Base-by-base conservation (phyloP, 2,113 vertebrate genomes). In the Corythornis madagascariensis region DNA sequence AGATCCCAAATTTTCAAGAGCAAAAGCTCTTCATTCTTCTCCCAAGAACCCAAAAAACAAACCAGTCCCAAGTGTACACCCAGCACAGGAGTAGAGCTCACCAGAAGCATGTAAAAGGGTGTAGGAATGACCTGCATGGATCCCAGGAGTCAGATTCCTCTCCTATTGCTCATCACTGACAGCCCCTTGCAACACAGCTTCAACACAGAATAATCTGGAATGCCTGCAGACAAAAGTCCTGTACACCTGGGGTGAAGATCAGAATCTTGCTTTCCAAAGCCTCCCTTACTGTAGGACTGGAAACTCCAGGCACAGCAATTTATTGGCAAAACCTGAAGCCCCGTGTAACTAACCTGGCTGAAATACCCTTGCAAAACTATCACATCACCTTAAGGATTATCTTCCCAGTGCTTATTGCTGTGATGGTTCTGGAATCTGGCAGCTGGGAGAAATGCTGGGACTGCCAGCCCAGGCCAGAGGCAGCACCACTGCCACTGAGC, bases 371-470 rank as follows among this genome's bases (percentile, higher is more conserved):
- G 69, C n/a, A 75, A 77, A 86, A 72, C 38, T 38, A 56, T 24
- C 26, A 5, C 0, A 2, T 26, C 40, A 53, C 8, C 2, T 53
- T 43, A 67, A 12, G 40, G 78, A 53, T 6, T 43, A 20, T 33
- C 38, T 56, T 60, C 47, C 40, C 2, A 2, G n/a, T 0, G 1
- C 35, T 64, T 22, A 4, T 12, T 50, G 70, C 87, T 88, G 42
- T 16, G 13, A 55, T 1, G 15, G 61, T 33, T 77, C 52, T 0
- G 1, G 45, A 42, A 64, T 61, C 8, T 0, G 6, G 50, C 31
- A 76, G 42, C 25, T 4, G 1, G 25, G 11, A 78, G 61, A 81
- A 60, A 11, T 4, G 40, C 29, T 40, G n/a, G 8, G 35, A 35
- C 35, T 86, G 59, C 22, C 53, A 79, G 38, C 9, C 20, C 0